phyloP scores from a whole-genome alignment of 2,888 invertebrate genomes.

The Andrena haemorrhoa region DNA sequence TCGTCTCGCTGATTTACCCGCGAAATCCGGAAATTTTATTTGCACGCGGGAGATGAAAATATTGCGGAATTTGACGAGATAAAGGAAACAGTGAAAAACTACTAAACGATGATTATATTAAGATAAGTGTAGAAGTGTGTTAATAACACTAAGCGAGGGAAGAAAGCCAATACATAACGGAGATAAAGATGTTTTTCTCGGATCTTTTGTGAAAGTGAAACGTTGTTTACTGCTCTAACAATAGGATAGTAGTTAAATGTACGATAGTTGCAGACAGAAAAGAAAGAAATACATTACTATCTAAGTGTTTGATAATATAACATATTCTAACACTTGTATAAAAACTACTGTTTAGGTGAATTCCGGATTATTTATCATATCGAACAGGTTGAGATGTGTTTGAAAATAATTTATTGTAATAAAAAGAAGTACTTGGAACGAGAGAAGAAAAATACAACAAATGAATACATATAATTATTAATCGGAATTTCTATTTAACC shows the following conservation, averaged over 20 bases:
- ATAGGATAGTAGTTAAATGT: conserved; percentile 71
- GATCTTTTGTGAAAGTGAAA: conserved; percentile 59
- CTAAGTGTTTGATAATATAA: conserved; percentile 73
- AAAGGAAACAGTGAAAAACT: conserved; percentile 26
- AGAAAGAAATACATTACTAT: conserved; percentile 66
- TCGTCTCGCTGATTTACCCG: conserved; percentile 16
- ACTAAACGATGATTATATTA: conserved; percentile 44
- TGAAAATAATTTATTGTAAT: conserved; percentile 63
- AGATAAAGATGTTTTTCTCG: conserved; percentile 57
- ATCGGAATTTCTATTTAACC: conserved; percentile 37
- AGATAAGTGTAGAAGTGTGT: conserved; percentile 33
- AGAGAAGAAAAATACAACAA: conserved; percentile 15
- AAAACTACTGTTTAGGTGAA: conserved; percentile 62
- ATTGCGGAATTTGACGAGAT: conserved; percentile 24
- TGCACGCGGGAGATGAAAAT: too few species aligned
- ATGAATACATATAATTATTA: conserved; percentile 27
- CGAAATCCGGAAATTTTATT: conserved; percentile 9
- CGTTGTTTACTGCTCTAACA: conserved; percentile 68
- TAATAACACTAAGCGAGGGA: conserved; percentile 35
- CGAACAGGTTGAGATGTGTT: conserved; percentile 62
- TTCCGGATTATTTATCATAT: conserved; percentile 69
- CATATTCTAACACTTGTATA: conserved; percentile 72
- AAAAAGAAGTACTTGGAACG: conserved; percentile 22
- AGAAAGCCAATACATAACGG: conserved; percentile 27
- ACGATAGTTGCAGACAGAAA: conserved; percentile 64